phyloP scores from a whole-genome alignment of 2,888 invertebrate species.

The Elysia crispata region DNA sequence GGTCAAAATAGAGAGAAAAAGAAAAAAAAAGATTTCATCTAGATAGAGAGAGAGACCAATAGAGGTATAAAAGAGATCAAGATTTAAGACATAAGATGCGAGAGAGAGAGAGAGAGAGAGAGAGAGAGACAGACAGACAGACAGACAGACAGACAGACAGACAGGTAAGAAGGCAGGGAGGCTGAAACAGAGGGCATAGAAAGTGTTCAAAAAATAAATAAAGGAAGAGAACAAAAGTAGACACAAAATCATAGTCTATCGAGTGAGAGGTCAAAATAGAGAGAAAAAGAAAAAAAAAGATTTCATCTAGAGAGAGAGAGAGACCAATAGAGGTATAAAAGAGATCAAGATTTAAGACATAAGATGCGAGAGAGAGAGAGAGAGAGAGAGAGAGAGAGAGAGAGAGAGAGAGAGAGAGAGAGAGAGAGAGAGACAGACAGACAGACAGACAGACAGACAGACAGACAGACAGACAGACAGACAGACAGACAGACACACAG shows the following conservation, averaged over 20 bases:
- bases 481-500: constrained; percentile 10
- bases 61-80: no score
- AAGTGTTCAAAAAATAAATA: no score
- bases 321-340: constrained; percentile 18
- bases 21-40: no score
- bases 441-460: constrained; percentile 21
- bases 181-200: no score
- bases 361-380: no score
- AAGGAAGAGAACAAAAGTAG: neutral
- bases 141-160: constrained; percentile 25
- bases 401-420: constrained; percentile 32
- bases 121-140: neutral
- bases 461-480: constrained; percentile 25
- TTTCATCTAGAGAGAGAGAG: constrained; percentile 1
- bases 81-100: no score
- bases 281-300: constrained; percentile 5
- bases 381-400: no score
- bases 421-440: constrained; percentile 23
- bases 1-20: no score
- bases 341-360: constrained; percentile 27
- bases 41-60: no score
- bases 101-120: neutral
- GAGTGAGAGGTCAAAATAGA: neutral
- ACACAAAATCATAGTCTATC: no score
- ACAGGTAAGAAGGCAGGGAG: constrained; percentile 23